Evolutionary conservation across 1,140 invertebrate genomes (phyloP).

Genomic region (Mizuhopecten yessoensis): DNA sequence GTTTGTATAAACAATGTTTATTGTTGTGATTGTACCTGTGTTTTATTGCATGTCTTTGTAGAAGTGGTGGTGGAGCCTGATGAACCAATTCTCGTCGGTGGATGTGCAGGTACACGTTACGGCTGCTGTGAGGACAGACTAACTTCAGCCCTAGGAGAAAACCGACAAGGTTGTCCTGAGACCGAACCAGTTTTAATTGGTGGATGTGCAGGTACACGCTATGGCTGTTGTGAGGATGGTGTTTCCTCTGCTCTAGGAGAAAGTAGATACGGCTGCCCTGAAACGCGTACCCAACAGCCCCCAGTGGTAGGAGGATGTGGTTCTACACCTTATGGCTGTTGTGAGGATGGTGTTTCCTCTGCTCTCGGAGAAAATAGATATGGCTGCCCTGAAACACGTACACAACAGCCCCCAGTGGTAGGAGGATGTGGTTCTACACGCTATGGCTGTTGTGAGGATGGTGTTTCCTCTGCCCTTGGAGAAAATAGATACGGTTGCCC

Average conservation of each 20-base stretch:
- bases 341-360: conserved; percentile 92
- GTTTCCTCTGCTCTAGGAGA: conserved; percentile 89
- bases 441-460: conserved; percentile 97
- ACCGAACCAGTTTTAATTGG: neutral
- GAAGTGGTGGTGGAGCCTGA: conserved; percentile 21
- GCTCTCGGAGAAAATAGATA: conserved; percentile 86
- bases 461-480: conserved; percentile 90
- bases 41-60: conserved; percentile 8
- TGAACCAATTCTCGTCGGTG: neutral
- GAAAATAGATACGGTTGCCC: neutral
- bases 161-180: neutral
- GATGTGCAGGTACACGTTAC: neutral
- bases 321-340: conserved; percentile 94
- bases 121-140: neutral
- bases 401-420: too few relatives aligned
- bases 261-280: neutral
- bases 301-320: neutral
- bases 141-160: conserved; percentile 24
- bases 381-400: neutral
- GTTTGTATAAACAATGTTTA: too few relatives aligned
- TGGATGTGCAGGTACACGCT: conserved; percentile 87
- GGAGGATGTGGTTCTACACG: conserved; percentile 85
- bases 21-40: neutral
- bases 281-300: too few relatives aligned
- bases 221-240: conserved; percentile 96